These are phyloP conservation scores for Charanyca ferruginea DNA, from an alignment of 2,888 invertebrate species.

Conservation along the genomic window DNA sequence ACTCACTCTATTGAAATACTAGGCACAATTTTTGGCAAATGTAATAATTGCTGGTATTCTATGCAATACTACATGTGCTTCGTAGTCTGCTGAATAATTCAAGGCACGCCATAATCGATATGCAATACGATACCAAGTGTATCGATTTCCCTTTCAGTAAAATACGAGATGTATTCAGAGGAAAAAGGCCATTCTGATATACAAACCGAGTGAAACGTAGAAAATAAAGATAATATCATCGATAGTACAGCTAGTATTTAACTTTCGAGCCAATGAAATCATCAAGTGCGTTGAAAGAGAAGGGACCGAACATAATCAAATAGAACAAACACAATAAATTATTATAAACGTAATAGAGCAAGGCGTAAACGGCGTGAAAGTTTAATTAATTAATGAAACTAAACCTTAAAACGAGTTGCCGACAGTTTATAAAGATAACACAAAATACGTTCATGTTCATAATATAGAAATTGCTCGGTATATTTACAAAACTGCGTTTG, in stretches of 20 bases:
- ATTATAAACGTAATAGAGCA: slow-evolving; percentile 62
- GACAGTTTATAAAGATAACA: slow-evolving; percentile 66
- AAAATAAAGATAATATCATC: slow-evolving; percentile 54
- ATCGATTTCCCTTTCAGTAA: slow-evolving; percentile 72
- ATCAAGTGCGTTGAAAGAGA: slow-evolving; percentile 57
- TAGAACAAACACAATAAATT: slow-evolving; percentile 67
- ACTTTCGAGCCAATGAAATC: slow-evolving; percentile 59
- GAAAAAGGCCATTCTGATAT: slow-evolving; percentile 55
- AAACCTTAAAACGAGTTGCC: slow-evolving; percentile 67
- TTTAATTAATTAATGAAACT: slow-evolving; percentile 75
- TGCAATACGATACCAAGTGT: slow-evolving; percentile 72
- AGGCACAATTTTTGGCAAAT: slow-evolving; percentile 58
- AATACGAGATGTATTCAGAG: slow-evolving; percentile 53
- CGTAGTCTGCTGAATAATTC: slow-evolving; percentile 75
- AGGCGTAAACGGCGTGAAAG: slow-evolving; percentile 74
- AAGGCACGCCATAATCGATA: slow-evolving; percentile 76
- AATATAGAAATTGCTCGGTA: slow-evolving; percentile 59
- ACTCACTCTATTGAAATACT: slow-evolving; percentile 24
- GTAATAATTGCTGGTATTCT: slow-evolving; percentile 61
- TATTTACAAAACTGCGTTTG: slow-evolving; percentile 46
- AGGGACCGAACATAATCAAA: slow-evolving; percentile 51
- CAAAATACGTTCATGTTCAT: slow-evolving; percentile 60
- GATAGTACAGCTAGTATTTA: slow-evolving; percentile 38
- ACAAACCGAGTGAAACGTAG: slow-evolving; percentile 52
- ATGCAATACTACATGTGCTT: slow-evolving; percentile 54